These are phyloP conservation scores for Lasioglossum baleicum DNA, from an alignment of 1,140 invertebrate genomes.

Conservation along the genomic window DNA sequence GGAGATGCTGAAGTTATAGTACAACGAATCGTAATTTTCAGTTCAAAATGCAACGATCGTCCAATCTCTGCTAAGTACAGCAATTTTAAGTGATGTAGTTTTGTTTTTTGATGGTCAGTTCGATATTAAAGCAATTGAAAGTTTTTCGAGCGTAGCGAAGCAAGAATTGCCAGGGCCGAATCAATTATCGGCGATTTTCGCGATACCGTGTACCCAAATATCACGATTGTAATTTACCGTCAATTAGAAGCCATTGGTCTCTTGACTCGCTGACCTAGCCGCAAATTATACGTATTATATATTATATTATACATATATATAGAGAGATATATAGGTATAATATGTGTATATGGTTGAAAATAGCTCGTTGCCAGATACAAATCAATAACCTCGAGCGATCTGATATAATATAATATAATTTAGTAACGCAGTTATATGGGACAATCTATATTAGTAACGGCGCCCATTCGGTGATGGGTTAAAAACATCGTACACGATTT, in stretches of 20 bases:
- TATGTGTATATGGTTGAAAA: conserved; percentile 21
- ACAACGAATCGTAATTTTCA: too few relatives aligned
- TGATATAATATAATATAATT: conserved; percentile 37
- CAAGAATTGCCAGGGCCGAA: background rate
- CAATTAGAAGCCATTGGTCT: conserved; percentile 41
- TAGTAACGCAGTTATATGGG: conserved; percentile 11
- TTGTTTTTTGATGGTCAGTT: background rate
- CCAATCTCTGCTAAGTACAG: too few relatives aligned
- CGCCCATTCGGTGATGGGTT: too few relatives aligned
- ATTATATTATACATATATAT: background rate
- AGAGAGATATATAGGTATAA: background rate
- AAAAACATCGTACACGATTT: background rate
- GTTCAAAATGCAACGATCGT: too few relatives aligned
- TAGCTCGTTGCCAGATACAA: conserved; percentile 18
- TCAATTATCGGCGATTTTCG: background rate
- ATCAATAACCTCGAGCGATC: conserved; percentile 32
- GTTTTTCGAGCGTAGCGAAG: background rate
- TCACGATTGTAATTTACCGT: conserved; percentile 21
- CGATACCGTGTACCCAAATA: background rate
- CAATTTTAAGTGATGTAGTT: too few relatives aligned
- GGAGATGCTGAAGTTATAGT: too few relatives aligned
- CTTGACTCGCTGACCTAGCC: conserved; percentile 17
- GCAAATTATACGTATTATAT: conserved; percentile 39
- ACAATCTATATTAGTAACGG: background rate
- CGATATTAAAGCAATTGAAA: background rate